Percentiles rank a stretch among this genome's conserved stretches.
Conservation (phyloP, 2,113 vertebrate genomes). For the Porphyrio hochstetteri region DNA sequence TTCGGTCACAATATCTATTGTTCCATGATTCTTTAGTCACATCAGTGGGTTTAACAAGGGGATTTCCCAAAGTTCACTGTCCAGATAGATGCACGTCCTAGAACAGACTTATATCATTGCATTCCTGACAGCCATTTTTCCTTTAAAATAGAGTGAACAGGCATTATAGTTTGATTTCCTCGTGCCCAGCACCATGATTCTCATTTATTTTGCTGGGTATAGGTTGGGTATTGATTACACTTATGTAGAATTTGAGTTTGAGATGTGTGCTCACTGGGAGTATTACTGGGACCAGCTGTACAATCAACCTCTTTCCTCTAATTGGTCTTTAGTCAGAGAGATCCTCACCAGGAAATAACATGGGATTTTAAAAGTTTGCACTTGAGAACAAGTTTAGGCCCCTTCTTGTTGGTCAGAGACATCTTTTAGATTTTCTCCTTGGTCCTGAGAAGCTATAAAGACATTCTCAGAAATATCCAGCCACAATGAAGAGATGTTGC, state of each 20-base stretch:
- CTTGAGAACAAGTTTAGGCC: background rate
- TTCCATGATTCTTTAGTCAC: background rate
- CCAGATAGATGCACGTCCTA: background rate
- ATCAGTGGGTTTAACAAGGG: background rate
- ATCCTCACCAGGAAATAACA: background rate
- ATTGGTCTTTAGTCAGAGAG: background rate
- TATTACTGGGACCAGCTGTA: background rate
- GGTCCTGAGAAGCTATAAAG: background rate
- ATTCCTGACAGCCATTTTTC: background rate
- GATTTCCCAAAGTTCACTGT: conserved; percentile 3
- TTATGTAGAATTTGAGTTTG: background rate
- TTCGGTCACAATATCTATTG: conserved; percentile 2
- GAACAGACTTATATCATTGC: background rate
- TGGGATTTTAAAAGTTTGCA: background rate
- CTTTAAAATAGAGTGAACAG: background rate
- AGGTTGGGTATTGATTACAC: background rate
- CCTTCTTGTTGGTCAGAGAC: background rate
- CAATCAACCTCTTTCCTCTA: background rate
- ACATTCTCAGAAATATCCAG: background rate
- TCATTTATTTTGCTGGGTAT: background rate
- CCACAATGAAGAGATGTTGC: background rate
- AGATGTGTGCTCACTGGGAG: background rate
- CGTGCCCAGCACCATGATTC: background rate
- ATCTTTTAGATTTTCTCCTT: background rate
- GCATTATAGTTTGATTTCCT: background rate